A percentile compares a stretch with the other conserved stretches of the same genome.
These are phyloP conservation scores for Otolemur crassicaudatus DNA, from an alignment of 2,797 vertebrate species.

Conservation along the genomic window DNA sequence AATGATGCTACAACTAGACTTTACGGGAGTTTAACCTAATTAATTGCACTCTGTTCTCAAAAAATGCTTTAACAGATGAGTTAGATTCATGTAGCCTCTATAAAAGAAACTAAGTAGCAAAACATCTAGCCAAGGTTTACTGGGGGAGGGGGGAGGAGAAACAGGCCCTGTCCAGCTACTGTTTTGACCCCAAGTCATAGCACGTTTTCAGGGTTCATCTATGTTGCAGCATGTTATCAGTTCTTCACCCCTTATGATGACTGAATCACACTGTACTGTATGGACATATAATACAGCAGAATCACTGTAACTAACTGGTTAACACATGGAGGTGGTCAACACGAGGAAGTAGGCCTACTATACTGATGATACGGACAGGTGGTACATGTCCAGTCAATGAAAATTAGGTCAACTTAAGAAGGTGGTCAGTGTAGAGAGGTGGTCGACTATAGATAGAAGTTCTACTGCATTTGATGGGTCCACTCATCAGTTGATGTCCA, in stretches of 20 bases:
- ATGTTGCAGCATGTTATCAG: not conserved
- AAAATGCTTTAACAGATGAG: not conserved
- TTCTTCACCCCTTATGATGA: not conserved
- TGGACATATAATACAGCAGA: no score
- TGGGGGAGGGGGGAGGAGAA: not conserved
- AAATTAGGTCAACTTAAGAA: no score
- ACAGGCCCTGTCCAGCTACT: not conserved
- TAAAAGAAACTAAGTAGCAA: not conserved
- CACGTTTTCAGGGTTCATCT: not conserved
- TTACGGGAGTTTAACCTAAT: not conserved
- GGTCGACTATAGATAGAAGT: no score
- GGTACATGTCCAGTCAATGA: no score
- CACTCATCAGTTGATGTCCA: not conserved
- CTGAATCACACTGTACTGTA: not conserved
- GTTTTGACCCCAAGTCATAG: not conserved
- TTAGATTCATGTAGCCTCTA: not conserved
- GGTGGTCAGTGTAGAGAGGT: no score
- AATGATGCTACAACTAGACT: slow-evolving; percentile 12
- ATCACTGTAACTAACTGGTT: no score
- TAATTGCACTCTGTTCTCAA: slow-evolving; percentile 20
- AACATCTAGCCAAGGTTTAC: not conserved
- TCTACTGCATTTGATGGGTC: not conserved
- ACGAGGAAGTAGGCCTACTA: no score
- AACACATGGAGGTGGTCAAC: no score
- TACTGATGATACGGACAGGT: no score